phyloP scores from a whole-genome alignment of 2,888 invertebrate genomes.

The Watsonalla cultraria region DNA sequence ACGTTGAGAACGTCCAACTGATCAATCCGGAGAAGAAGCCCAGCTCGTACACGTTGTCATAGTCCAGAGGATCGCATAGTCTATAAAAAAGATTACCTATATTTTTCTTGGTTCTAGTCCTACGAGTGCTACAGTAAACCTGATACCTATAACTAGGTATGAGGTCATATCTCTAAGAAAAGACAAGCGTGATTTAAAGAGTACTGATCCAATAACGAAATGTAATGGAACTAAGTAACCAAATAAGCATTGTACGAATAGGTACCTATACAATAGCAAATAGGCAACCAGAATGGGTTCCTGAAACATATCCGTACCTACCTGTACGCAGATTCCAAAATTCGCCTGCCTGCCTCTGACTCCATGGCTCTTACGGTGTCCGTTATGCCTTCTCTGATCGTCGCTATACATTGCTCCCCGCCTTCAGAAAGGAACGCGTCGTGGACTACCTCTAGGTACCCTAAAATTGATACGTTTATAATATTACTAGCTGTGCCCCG shows the following conservation, averaged over 20 bases:
- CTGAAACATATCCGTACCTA: constrained; percentile 5
- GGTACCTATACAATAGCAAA: too few species aligned
- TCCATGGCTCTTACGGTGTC: constrained; percentile 51
- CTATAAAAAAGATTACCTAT: constrained; percentile 29
- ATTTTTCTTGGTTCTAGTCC: too few species aligned
- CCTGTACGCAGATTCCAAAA: constrained; percentile 50
- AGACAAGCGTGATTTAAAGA: too few species aligned
- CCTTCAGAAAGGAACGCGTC: constrained; percentile 64
- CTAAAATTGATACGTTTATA: constrained; percentile 32
- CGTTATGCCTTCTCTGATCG: constrained; percentile 50
- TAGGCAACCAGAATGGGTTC: too few species aligned
- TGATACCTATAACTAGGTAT: too few species aligned
- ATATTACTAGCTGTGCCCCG: too few species aligned
- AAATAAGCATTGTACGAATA: too few species aligned
- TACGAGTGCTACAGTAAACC: too few species aligned
- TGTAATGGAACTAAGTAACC: too few species aligned
- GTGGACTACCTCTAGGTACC: constrained; percentile 74
- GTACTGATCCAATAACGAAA: too few species aligned
- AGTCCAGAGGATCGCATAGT: constrained; percentile 49
- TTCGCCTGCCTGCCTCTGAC: constrained; percentile 46
- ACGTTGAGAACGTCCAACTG: constrained; percentile 58
- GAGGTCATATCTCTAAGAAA: too few species aligned
- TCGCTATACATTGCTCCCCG: constrained; percentile 52
- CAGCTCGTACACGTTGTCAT: constrained; percentile 46
- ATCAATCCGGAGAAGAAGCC: constrained; percentile 63